Evolutionary conservation across 2,797 vertebrate species (phyloP), one percentile per base, ranked within the genome.

Genomic region (Alca torda): DNA sequence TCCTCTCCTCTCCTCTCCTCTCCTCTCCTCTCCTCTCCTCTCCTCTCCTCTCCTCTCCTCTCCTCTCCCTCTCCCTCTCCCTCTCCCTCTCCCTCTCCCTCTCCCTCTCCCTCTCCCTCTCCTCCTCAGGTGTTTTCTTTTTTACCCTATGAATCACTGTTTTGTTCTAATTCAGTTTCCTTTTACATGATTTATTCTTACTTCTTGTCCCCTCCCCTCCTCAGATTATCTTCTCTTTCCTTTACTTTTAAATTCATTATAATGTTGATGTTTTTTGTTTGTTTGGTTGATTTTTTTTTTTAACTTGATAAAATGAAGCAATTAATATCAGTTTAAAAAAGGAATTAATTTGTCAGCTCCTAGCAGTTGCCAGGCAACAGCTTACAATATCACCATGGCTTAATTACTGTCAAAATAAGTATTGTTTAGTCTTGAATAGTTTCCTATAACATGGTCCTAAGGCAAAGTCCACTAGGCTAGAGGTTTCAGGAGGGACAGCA

Each of bases 301-400:
- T 16, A 54, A 76, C 19, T 68, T 72, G 77, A 84, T 78, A 81
- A 90, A 93, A 91, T 19, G 30, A 90, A 13, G 37, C 18, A 76
- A 94, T 73, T 87, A 89, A 65, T 91, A 84, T 46, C 37, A 53
- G 9, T 68, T 45, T 65, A 73, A 91, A 78, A 64, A 93, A 85
- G 60, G 2, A 82, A 77, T 63, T 67, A 46, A 70, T 85, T 95
- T 74, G 25, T 75, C 57, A 89, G 20, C 4, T 57, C 23, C 37
- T 70, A 74, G 60, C 35, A 64, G 91, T 94, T 96, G 61, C 95
- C 59, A 72, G 75, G 89, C 76, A 95, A 92, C 78, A 83, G 45
- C 18, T 46, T 69, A 72, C 37, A 81, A 19, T 64, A 81, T 76
- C 65, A 89, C 70, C 37, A 59, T 91, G 16, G 20, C 35, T 88